These are phyloP conservation scores for Halisarca cf. caerulea DNA, from an alignment of 37 sponge, comb jelly and placozoan genomes.

Conservation along the genomic window DNA sequence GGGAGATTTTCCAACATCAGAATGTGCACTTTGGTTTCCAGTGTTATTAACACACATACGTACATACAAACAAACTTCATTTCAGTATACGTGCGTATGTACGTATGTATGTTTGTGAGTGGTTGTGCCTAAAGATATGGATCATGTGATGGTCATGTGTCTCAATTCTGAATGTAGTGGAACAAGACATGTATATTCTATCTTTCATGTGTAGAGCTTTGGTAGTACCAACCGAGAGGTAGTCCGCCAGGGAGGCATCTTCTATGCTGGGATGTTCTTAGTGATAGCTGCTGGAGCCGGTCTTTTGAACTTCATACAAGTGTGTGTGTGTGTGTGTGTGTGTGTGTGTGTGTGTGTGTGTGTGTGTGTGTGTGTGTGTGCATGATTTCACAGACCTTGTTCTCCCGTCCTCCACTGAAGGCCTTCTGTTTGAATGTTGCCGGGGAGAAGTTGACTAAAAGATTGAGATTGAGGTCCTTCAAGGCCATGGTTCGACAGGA, in stretches of 20 bases:
- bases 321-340: slow-evolving; percentile 22
- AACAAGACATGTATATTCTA: no score
- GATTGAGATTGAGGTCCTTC: slow-evolving; percentile 67
- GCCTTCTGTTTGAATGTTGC: slow-evolving; percentile 54
- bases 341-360: not conserved
- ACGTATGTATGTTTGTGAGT: no score
- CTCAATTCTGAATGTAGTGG: no score
- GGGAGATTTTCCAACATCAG: no score
- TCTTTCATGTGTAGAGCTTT: slow-evolving; percentile 34
- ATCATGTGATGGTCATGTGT: no score
- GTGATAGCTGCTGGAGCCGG: slow-evolving; percentile 46
- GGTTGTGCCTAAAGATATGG: no score
- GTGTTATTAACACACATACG: no score
- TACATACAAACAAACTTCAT: no score
- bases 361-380: slow-evolving; percentile 21
- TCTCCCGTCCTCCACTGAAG: slow-evolving; percentile 49
- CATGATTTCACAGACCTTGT: not conserved
- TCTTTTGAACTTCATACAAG: not conserved
- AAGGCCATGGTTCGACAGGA: slow-evolving; percentile 82
- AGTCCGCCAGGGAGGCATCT: not conserved
- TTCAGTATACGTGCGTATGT: no score
- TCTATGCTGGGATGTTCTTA: slow-evolving; percentile 24
- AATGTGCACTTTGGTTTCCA: no score
- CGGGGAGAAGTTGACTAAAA: slow-evolving; percentile 77
- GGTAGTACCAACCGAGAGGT: slow-evolving; percentile 32